Percentiles rank a stretch among this genome's conserved stretches.
These are phyloP conservation scores for Homarus americanus DNA, from an alignment of 1,140 invertebrate genomes.

Conservation along the genomic window DNA sequence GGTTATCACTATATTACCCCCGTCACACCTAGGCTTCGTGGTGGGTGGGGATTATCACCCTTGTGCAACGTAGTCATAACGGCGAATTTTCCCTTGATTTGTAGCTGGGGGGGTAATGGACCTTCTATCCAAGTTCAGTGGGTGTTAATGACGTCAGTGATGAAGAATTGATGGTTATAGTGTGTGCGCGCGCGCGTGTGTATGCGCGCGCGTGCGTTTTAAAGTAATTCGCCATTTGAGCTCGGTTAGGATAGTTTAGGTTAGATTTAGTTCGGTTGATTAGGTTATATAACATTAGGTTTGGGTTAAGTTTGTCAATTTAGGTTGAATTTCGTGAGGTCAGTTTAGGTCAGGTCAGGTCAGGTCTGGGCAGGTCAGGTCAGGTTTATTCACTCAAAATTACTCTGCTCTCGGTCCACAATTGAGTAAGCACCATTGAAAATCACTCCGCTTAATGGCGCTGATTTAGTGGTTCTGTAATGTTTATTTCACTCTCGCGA, in stretches of 20 bases:
- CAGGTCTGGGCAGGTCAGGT: background rate
- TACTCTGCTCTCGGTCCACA: background rate
- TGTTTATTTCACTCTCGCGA: background rate
- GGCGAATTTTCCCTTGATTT: background rate
- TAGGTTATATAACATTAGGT: too few species aligned
- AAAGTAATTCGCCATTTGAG: too few species aligned
- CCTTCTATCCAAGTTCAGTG: background rate
- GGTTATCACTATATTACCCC: too few species aligned
- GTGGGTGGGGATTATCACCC: background rate
- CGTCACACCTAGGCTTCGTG: background rate
- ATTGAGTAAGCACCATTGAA: slow-evolving; percentile 14
- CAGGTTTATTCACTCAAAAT: background rate
- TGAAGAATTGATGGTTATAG: slow-evolving; percentile 45
- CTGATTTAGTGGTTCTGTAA: slow-evolving; percentile 10
- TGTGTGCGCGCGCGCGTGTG: too few species aligned
- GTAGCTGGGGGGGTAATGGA: background rate
- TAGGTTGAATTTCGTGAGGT: too few species aligned
- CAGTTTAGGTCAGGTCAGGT: slow-evolving; percentile 21
- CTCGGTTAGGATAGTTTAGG: too few species aligned
- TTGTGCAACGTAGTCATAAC: too few species aligned
- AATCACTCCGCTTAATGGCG: too few species aligned
- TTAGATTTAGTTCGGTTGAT: too few species aligned
- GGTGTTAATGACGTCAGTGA: slow-evolving; percentile 38
- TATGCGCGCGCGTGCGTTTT: too few species aligned
- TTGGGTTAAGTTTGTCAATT: too few species aligned